These are phyloP conservation scores for Paralichthys olivaceus DNA, from an alignment of 2,113 vertebrate species.

Conservation along the genomic window DNA sequence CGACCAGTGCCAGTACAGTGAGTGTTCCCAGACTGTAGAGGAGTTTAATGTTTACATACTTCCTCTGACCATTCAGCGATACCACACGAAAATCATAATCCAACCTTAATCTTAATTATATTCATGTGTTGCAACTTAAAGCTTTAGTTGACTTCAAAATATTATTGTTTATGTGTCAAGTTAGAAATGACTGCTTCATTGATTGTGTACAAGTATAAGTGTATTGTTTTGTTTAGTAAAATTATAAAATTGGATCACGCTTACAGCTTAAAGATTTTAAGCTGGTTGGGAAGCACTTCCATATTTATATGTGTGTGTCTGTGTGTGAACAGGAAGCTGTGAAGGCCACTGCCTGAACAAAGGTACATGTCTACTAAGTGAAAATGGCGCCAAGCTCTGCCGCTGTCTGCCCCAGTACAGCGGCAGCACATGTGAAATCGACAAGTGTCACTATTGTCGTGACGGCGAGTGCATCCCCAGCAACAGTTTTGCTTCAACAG, in stretches of 20 bases:
- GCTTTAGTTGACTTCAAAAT: too few relatives aligned
- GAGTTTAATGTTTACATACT: not conserved
- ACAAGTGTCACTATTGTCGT: slow-evolving; percentile 91
- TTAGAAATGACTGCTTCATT: too few relatives aligned
- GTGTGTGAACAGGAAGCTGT: slow-evolving; percentile 84
- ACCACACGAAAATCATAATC: too few relatives aligned
- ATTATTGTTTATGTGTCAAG: too few relatives aligned
- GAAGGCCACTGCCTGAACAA: slow-evolving; percentile 88
- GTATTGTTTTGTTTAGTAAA: too few relatives aligned
- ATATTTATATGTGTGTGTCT: slow-evolving; percentile 20
- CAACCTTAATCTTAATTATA: too few relatives aligned
- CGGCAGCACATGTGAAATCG: slow-evolving; percentile 86
- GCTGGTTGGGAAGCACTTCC: not conserved
- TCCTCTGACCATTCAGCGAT: too few relatives aligned
- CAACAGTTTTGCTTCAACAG: slow-evolving; percentile 80
- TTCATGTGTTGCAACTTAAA: too few relatives aligned
- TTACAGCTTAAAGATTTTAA: not conserved
- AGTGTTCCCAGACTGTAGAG: slow-evolving; percentile 71
- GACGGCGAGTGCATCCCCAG: slow-evolving; percentile 86
- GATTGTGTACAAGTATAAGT: too few relatives aligned
- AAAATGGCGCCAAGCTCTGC: slow-evolving; percentile 83
- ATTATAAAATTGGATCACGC: not conserved
- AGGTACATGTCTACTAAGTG: slow-evolving; percentile 87
- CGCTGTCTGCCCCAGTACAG: slow-evolving; percentile 87
- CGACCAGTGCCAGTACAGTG: slow-evolving; percentile 95